A percentile compares a stretch with the other conserved stretches of the same genome.
Evolutionary conservation across 2,113 vertebrate genomes (phyloP).

Genomic region (Catagonus wagneri): DNA sequence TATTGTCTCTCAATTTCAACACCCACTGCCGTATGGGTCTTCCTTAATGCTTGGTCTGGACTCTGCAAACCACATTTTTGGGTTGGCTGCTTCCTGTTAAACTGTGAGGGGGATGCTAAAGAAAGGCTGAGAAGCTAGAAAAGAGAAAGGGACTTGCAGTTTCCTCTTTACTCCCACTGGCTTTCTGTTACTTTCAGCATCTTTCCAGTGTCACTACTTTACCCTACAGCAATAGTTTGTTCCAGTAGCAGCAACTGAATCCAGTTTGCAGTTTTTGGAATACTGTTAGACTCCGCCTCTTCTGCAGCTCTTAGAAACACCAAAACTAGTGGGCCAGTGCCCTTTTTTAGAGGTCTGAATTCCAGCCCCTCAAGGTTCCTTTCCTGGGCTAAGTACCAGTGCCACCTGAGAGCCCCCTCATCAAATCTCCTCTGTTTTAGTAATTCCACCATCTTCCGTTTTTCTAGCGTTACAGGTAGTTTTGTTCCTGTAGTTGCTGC

Average conservation of each 20-base stretch:
- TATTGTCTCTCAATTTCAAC: conserved; percentile 58
- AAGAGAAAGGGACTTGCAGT: background rate
- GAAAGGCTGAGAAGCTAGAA: background rate
- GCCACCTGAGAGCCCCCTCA: background rate
- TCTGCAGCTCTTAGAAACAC: background rate
- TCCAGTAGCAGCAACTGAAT: background rate
- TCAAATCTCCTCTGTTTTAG: background rate
- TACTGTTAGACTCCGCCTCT: background rate
- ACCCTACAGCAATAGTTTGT: background rate
- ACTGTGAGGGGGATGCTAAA: background rate
- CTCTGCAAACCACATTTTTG: conserved; percentile 12
- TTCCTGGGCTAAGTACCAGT: background rate
- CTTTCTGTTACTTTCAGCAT: background rate
- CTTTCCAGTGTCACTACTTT: background rate
- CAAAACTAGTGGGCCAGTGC: background rate
- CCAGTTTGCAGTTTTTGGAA: background rate
- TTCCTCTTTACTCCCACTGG: background rate
- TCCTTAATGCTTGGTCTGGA: background rate
- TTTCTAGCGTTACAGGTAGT: background rate
- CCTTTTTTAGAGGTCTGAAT: background rate
- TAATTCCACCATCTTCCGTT: background rate
- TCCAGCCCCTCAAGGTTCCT: rapidly evolving
- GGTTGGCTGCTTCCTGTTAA: background rate
- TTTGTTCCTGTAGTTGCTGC: background rate
- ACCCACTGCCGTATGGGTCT: background rate